A percentile compares a stretch with the other conserved stretches of the same genome.
Evolutionary conservation across 2,797 vertebrate genomes (phyloP).

Genomic region (Glyptemys insculpta): DNA sequence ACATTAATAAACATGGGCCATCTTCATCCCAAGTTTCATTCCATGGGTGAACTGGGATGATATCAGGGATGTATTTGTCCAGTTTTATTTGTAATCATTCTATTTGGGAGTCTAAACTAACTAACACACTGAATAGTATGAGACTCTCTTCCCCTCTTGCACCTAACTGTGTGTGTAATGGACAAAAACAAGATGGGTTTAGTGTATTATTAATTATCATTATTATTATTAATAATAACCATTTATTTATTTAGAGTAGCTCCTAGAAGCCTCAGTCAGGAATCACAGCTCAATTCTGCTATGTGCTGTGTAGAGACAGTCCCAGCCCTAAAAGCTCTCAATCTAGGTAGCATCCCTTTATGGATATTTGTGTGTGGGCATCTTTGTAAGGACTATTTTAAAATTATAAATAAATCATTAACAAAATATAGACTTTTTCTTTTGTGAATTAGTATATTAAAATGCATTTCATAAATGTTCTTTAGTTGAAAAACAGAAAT

Average conservation of each 20-base stretch:
- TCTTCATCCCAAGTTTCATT: background rate
- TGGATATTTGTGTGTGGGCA: accelerated
- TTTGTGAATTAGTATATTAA: accelerated
- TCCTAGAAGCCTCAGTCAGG: background rate
- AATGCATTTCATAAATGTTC: accelerated
- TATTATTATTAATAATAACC: background rate
- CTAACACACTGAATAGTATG: background rate
- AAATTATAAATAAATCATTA: accelerated
- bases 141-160: background rate
- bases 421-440: background rate
- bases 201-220: background rate
- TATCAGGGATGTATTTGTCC: background rate
- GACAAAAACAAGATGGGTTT: background rate
- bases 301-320: background rate
- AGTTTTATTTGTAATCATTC: background rate
- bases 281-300: background rate
- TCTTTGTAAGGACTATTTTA: accelerated
- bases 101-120: background rate
- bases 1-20: background rate
- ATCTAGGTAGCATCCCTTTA: background rate
- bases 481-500: background rate
- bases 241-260: background rate
- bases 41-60: background rate
- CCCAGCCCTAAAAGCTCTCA: accelerated
- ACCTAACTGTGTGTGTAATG: background rate